Evolutionary conservation across 1,140 invertebrate species (phyloP), one percentile per base, ranked within the genome.

Genomic region (Bombus impatiens): DNA sequence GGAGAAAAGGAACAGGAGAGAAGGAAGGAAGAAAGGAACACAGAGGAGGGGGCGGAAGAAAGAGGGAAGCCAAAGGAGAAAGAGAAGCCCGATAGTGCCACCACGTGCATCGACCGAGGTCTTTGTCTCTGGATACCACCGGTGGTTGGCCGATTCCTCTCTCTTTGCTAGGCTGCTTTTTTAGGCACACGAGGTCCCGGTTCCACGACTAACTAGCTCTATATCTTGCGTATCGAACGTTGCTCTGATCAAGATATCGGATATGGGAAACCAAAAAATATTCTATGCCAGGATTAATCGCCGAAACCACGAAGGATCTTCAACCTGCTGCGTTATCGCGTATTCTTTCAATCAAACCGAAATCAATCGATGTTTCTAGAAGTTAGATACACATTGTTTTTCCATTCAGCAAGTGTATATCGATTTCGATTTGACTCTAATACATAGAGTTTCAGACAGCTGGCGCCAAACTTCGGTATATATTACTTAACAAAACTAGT

Each of bases 61-160:
- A 40, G 47, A 70, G 37, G 22, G 67, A 67, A 76, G 65, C 35
- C 57, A 68, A n/a, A 85, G 57, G 78, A 77, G 76, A 70, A 15
- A 40, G 35, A 74, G 79, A 89, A 87, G 82, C 83, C 78, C 42
- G 83, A 87, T 75, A 88, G 72, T 72, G 82, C 42, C 68, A 92
- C 92, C 92, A 93, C 93, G 92, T 93, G 92, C 92, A 91, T 94
- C 92, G 92, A 94, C 91, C 93, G 92, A 92, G 89, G 91, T 92
- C 89, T 92, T 85, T 91, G 90, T 91, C 89, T 89, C 78, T 87
- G 87, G 87, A 90, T 90, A 88, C 81, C 89, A 82, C 67, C 70
- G 81, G 32, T 59, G 53, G 67, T 87, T 89, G 87, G 71, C 87
- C 90, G 87, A 90, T 90, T 87, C 82, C 90, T 89, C 85, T 67